Evolutionary conservation across 1,140 invertebrate species (phyloP).

Genomic region (Philopotamus ludificatus): DNA sequence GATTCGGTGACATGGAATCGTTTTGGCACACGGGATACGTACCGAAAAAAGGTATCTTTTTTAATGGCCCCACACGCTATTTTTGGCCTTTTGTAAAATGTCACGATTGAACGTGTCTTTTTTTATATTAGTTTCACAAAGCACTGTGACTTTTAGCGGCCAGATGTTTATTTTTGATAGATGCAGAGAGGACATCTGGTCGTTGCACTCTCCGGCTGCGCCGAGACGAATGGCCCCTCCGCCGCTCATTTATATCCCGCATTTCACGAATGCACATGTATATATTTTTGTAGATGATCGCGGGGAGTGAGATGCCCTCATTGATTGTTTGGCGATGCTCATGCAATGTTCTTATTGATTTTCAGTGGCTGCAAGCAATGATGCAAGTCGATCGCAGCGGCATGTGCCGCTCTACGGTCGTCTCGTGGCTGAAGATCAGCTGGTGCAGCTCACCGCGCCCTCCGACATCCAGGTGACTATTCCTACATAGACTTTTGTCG

Average conservation of each 20-base stretch:
- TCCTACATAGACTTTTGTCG: background rate
- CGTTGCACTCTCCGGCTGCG: constrained; percentile 20
- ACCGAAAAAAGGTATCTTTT: background rate
- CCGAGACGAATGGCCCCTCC: background rate
- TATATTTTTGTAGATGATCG: background rate
- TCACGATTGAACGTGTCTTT: background rate
- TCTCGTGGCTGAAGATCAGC: constrained; percentile 83
- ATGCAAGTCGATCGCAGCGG: constrained; percentile 56
- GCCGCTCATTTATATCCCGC: background rate
- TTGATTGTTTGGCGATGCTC: background rate
- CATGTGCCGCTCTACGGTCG: constrained; percentile 83
- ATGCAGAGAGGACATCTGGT: constrained; percentile 23
- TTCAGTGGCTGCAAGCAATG: constrained; percentile 36
- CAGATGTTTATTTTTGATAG: constrained; percentile 29
- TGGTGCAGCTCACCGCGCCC: constrained; percentile 64
- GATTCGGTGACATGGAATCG: too few relatives aligned
- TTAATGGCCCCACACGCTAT: too few relatives aligned
- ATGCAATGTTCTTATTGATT: background rate
- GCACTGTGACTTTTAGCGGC: background rate
- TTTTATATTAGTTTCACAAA: background rate
- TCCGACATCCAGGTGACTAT: constrained; percentile 70
- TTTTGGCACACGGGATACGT: background rate
- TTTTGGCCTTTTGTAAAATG: background rate
- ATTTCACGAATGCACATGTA: background rate
- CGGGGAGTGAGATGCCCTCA: background rate